These are phyloP conservation scores for Diarsia brunnea DNA, from an alignment of 2,888 invertebrate genomes.

Conservation along the genomic window DNA sequence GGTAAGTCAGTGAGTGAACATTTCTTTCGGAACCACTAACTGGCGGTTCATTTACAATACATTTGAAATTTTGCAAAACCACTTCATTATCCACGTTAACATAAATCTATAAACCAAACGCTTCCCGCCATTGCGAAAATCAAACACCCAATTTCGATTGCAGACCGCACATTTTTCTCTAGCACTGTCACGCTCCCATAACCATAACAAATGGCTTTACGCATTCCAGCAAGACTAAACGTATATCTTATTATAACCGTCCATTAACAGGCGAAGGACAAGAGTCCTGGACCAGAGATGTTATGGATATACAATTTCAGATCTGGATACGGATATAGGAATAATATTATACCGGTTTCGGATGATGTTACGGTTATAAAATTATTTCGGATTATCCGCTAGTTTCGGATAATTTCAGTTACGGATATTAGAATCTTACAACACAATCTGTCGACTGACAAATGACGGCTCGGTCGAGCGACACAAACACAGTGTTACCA, in stretches of 20 bases:
- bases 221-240: slow-evolving; percentile 70
- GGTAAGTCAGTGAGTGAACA: slow-evolving; percentile 67
- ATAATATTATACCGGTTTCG: too few relatives aligned
- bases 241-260: slow-evolving; percentile 79
- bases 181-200: slow-evolving; percentile 46
- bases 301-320: too few relatives aligned
- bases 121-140: slow-evolving; percentile 34
- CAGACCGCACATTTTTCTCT: slow-evolving; percentile 42
- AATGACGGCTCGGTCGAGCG: too few relatives aligned
- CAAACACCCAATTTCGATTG: slow-evolving; percentile 45
- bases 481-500: too few relatives aligned
- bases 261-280: slow-evolving; percentile 79
- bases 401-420: too few relatives aligned
- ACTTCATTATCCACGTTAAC: background rate
- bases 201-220: slow-evolving; percentile 40
- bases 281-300: slow-evolving; percentile 71
- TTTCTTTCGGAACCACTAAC: background rate
- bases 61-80: background rate
- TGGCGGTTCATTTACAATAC: background rate
- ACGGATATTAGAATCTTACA: too few relatives aligned
- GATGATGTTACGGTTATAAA: too few relatives aligned
- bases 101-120: slow-evolving; percentile 7
- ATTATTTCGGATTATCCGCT: too few relatives aligned
- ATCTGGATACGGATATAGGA: too few relatives aligned
- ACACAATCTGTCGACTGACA: too few relatives aligned